Conservation (phyloP, 1,140 invertebrate genomes). For the Bombyx mori region DNA sequence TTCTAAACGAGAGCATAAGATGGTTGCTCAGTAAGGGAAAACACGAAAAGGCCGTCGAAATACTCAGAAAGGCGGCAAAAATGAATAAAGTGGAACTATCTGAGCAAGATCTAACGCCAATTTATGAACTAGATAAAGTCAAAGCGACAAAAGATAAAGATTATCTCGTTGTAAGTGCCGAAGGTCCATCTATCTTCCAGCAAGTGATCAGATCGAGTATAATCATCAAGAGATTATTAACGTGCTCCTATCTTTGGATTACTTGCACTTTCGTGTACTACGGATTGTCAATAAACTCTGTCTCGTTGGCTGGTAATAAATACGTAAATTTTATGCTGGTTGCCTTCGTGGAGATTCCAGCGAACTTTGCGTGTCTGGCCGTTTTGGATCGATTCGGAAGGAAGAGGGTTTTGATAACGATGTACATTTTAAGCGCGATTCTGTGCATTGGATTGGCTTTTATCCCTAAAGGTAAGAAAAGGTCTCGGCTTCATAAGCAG, state of each 20-base stretch:
- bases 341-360: slow-evolving; percentile 73
- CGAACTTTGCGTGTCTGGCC: slow-evolving; percentile 63
- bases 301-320: slow-evolving; percentile 76
- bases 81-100: slow-evolving; percentile 77
- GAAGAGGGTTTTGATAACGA: slow-evolving; percentile 48
- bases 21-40: slow-evolving; percentile 81
- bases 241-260: slow-evolving; percentile 59
- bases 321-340: slow-evolving; percentile 74
- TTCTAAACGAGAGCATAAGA: slow-evolving; percentile 78
- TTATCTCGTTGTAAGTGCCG: slow-evolving; percentile 9
- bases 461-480: slow-evolving; percentile 46
- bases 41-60: slow-evolving; percentile 69
- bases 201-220: slow-evolving; percentile 50
- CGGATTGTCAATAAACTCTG: slow-evolving; percentile 77
- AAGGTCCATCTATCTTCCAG: slow-evolving; percentile 29
- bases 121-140: slow-evolving; percentile 33
- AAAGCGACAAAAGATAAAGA: slow-evolving; percentile 25
- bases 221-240: slow-evolving; percentile 41
- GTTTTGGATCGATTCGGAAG: slow-evolving; percentile 55
- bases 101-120: slow-evolving; percentile 63
- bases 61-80: slow-evolving; percentile 75
- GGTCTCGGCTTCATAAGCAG: too few relatives aligned
- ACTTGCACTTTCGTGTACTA: slow-evolving; percentile 76
- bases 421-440: slow-evolving; percentile 51
- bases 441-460: slow-evolving; percentile 55